A percentile compares a stretch with the other conserved stretches of the same genome.
Evolutionary conservation across 2,797 vertebrate genomes (phyloP).

Genomic region (Hippoglossus hippoglossus): DNA sequence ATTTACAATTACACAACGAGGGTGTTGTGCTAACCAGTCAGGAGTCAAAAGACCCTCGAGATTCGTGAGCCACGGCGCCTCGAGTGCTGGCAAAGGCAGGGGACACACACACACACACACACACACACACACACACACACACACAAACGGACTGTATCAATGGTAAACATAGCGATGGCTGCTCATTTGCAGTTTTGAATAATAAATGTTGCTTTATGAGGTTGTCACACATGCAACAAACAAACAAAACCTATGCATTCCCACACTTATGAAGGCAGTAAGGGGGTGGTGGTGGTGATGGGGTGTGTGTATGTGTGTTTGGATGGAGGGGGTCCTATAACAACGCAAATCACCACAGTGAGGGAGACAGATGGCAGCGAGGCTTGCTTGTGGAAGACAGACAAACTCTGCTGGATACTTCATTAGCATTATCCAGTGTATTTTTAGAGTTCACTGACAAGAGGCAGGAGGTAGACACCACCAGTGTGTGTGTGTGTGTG

Average conservation of each 20-base stretch:
- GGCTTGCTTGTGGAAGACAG: constrained; percentile 63
- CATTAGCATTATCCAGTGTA: constrained; percentile 74
- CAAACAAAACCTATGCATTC: constrained; percentile 33
- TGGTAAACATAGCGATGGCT: constrained; percentile 55
- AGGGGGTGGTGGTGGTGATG: constrained; percentile 11
- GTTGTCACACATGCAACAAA: constrained; percentile 41
- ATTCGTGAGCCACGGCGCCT: constrained; percentile 24
- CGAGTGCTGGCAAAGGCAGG: constrained; percentile 9
- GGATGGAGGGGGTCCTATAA: constrained; percentile 25
- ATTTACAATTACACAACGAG: constrained; percentile 5
- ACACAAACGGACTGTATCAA: constrained; percentile 4
- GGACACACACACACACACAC: constrained; percentile 19
- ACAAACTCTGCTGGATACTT: constrained; percentile 74
- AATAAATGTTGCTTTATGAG: constrained; percentile 50
- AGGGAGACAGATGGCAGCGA: constrained; percentile 72
- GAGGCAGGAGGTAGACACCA: constrained; percentile 66
- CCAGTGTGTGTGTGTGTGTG: constrained; percentile 37
- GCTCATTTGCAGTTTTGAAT: constrained; percentile 65
- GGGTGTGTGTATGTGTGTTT: background rate
- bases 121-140: background rate
- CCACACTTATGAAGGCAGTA: constrained; percentile 20
- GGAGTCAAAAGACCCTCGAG: constrained; percentile 39
- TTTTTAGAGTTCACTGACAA: constrained; percentile 76
- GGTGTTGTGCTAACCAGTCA: constrained; percentile 11
- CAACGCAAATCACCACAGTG: constrained; percentile 59